Evolutionary conservation across 2,113 vertebrate species (phyloP), one percentile per base, ranked within the genome.

Genomic region (Callopanchax toddi): DNA sequence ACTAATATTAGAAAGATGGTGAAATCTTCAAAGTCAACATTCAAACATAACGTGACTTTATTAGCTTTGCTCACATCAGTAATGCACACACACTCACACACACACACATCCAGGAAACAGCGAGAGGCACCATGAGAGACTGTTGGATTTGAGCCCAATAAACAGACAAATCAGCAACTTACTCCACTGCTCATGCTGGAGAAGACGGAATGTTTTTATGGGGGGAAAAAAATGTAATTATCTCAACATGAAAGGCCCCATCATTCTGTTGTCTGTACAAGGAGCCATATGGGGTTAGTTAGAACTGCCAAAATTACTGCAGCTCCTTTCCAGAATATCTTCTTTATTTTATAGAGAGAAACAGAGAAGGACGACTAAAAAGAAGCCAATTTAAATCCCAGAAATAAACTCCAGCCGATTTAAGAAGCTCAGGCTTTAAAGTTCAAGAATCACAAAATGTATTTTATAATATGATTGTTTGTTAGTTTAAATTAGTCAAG

Each of bases 161-260:
- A 60, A 61, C 61, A 81, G 36, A 81, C 53, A 64, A 74, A 74
- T 75, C 76, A 80, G 52, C 62, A 39, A 62, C 59, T 78, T 57
- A 64, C 57, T 58, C 53, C 34, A 43, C 22, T 6, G 25, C 59
- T 74, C 39, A 67, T 67, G 63, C 49, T 80, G 0, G 1, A 67
- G 57, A 74, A 22, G 26, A 37, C 18, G 48, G 46, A 16, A 55
- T 32, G 68, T 79, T 74, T 68, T n/a, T n/a, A n/a, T n/a, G n/a
- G n/a, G 73, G 46, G 58, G 8, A 9, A 7, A 51, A 68, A 69
- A 78, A 81, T 56, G 36, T 81, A 76, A 79, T 86, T 86, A 77
- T 72, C 55, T 65, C 23, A 1, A 69, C 62, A 74, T 81, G 75
- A 86, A 83, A 86, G 71, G 54, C 46, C 18, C 26, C 66, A 78